Percentiles rank a stretch among this genome's conserved stretches.
These are phyloP conservation scores for Mastomys natalensis DNA, from an alignment of 2,113 vertebrate species.

Conservation along the genomic window DNA sequence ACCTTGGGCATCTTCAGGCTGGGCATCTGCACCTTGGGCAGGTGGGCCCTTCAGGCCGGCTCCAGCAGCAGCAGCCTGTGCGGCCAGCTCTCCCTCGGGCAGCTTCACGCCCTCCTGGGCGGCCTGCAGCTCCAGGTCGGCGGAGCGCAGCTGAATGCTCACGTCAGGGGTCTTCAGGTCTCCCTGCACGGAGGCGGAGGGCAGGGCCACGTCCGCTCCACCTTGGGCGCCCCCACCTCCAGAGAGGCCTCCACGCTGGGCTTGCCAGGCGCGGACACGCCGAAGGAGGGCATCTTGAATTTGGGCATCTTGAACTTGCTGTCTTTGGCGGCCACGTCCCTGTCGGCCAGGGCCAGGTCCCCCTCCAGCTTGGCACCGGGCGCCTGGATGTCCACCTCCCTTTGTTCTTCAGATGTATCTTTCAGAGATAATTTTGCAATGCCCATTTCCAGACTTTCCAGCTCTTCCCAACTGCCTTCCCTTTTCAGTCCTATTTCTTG, in stretches of 20 bases:
- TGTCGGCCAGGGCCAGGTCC: background rate
- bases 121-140: rapidly evolving
- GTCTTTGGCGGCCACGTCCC: background rate
- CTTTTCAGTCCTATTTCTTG: rapidly evolving
- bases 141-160: rapidly evolving
- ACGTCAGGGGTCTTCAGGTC: background rate
- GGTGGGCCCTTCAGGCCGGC: rapidly evolving
- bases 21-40: slow-evolving; percentile 35
- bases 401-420: rapidly evolving
- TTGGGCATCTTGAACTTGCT: slow-evolving; percentile 66
- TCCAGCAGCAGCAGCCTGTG: rapidly evolving
- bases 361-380: background rate
- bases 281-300: slow-evolving; percentile 84
- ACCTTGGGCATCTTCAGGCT: background rate
- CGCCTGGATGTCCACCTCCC: rapidly evolving
- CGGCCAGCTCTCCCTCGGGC: rapidly evolving
- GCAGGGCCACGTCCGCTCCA: rapidly evolving
- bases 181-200: rapidly evolving
- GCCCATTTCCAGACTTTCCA: rapidly evolving
- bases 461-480: rapidly evolving
- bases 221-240: rapidly evolving
- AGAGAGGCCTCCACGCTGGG: rapidly evolving
- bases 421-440: rapidly evolving
- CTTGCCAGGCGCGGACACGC: slow-evolving; percentile 53
- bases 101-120: rapidly evolving